phyloP scores from a whole-genome alignment of 37 sponge, comb jelly and placozoan genomes.

The Theonella swinhoei region DNA sequence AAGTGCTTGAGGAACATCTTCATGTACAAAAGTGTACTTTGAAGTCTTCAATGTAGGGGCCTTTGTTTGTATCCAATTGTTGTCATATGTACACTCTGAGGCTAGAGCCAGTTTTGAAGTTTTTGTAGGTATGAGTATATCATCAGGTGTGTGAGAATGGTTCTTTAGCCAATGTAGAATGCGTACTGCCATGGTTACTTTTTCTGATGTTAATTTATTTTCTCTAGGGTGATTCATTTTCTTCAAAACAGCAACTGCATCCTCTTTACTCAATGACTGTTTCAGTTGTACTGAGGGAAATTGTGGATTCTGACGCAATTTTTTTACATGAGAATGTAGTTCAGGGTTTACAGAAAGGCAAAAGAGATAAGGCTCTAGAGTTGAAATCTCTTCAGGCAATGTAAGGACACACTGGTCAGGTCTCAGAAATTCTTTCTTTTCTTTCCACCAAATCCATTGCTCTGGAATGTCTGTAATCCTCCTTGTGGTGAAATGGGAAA shows the following conservation, averaged over 20 bases:
- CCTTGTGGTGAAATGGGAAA: conserved; percentile 6
- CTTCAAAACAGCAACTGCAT: not conserved
- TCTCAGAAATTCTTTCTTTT: not conserved
- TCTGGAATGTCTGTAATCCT: not conserved
- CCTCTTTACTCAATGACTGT: not conserved
- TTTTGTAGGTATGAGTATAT: conserved; percentile 49
- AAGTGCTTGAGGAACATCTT: conserved; percentile 9
- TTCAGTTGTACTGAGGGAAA: not conserved
- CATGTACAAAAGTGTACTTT: conserved; percentile 34
- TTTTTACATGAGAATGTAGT: not conserved
- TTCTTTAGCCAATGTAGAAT: conserved; percentile 35
- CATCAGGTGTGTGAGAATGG: not conserved
- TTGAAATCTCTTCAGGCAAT: not conserved
- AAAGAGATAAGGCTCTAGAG: conserved; percentile 17
- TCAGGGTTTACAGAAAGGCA: not conserved
- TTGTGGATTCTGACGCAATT: not conserved
- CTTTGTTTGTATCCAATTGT: too few relatives aligned
- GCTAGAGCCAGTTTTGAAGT: conserved; percentile 10
- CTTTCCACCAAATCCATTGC: conserved; percentile 28
- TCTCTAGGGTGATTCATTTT: not conserved
- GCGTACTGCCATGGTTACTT: conserved; percentile 19
- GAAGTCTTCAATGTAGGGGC: not conserved
- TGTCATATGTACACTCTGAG: conserved; percentile 57
- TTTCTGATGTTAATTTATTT: not conserved
- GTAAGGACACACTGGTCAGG: not conserved